These are phyloP conservation scores for Drosophila truncata DNA, from an alignment of 1,140 invertebrate species.

Conservation along the genomic window DNA sequence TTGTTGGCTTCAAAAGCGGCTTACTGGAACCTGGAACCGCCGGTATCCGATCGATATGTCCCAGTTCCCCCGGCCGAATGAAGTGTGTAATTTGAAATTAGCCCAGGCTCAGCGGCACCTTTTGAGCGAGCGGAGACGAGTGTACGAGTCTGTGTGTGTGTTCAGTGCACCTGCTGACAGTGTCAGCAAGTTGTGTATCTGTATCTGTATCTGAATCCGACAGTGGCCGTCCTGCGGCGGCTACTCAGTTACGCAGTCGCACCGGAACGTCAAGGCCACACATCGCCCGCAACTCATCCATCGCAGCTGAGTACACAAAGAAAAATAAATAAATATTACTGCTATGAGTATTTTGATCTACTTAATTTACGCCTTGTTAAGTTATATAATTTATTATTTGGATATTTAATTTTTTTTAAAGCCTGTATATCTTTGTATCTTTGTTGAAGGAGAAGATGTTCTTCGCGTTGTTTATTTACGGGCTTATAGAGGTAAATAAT, in stretches of 20 bases:
- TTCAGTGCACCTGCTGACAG: conserved; percentile 64
- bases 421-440: no score
- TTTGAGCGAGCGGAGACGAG: conserved; percentile 34
- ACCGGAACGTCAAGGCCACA: conserved; percentile 35
- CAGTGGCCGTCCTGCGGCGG: conserved; percentile 51
- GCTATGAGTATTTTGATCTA: background rate
- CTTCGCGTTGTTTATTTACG: no score
- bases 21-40: conserved; percentile 39
- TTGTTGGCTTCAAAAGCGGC: conserved; percentile 73
- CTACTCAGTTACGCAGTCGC: conserved; percentile 72
- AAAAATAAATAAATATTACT: background rate
- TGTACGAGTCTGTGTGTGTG: conserved; percentile 27
- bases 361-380: background rate
- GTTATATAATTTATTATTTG: background rate
- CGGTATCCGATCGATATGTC: conserved; percentile 14
- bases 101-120: conserved; percentile 77
- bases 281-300: conserved; percentile 17
- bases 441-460: background rate
- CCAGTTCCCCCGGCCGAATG: conserved; percentile 68
- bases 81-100: conserved; percentile 83
- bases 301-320: background rate
- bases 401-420: background rate
- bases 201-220: conserved; percentile 9
- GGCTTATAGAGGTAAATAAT: no score
- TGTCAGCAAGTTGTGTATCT: conserved; percentile 30